Evolutionary conservation across 2,113 vertebrate genomes (phyloP), one percentile per base, ranked within the genome.

Genomic region (Caranx ignobilis): DNA sequence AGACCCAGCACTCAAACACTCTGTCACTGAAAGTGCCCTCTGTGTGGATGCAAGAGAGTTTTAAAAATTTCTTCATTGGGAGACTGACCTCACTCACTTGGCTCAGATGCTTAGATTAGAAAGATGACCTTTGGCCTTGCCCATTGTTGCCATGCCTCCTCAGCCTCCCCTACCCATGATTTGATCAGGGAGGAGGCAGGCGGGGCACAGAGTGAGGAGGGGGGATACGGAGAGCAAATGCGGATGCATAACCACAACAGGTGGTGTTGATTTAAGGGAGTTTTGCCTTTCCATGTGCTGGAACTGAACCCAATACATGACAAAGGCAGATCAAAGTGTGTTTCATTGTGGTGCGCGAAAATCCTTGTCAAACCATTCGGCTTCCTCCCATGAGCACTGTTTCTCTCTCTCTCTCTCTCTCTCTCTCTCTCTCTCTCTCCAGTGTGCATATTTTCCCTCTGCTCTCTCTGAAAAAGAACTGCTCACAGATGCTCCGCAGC

Each of bases 201-300:
- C 65, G 70, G 56, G 57, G 65, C 67, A 59, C 32, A 3, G 66
- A 11, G 52, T 11, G 21, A 60, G 60, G 56, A 75, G 47, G 63
- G 78, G n/a, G 43, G 63, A 64, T 73, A 69, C 16, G 16, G 71
- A 79, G 65, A 43, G 64, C 19, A 19, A 86, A 75, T 2, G 61
- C 55, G 86, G 90, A 94, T 93, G 89, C 87, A 87, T 86, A 82
- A 88, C 84, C 86, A 63, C 90, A 93, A 94, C 93, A 95, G 95
- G 93, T 94, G 94, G 93, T 93, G 93, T 91, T 93, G 83, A 93
- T 94, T 93, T 94, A 92, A 88, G 81, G 88, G 79, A 87, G 84
- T 88, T 86, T 84, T 89, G 90, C 65, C 82, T 91, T 77, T 84
- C 82, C 91, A 65, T 88, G 85, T 15, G 71, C 77, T 92, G 89